Evolutionary conservation across 2,888 invertebrate species (phyloP).

Genomic region (Dicranocentrus wangi): DNA sequence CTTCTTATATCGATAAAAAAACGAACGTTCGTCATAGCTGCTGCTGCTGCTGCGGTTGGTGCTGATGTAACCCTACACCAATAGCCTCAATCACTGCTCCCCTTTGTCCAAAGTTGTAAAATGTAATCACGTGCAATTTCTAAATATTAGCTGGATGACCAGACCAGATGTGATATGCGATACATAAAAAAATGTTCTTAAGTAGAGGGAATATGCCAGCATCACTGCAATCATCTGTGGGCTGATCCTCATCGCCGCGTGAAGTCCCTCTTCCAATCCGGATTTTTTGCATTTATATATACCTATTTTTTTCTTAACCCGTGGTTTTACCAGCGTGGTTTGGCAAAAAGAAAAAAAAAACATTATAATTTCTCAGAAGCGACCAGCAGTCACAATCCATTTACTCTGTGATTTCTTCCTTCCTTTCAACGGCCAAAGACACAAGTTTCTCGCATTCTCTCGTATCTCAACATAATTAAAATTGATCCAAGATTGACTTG

Average conservation of each 20-base stretch:
- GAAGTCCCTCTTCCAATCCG: slow-evolving; percentile 30
- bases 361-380: slow-evolving; percentile 36
- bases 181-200: not conserved
- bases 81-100: no score
- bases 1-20: no score
- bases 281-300: not conserved
- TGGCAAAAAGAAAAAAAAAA: not conserved
- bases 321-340: slow-evolving; percentile 30
- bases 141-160: slow-evolving; percentile 41
- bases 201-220: not conserved
- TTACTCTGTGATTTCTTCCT: slow-evolving; percentile 26
- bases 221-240: slow-evolving; percentile 10
- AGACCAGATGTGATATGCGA: no score
- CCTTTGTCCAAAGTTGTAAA: no score
- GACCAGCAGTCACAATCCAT: slow-evolving; percentile 38
- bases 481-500: slow-evolving; percentile 49
- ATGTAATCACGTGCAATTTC: slow-evolving; percentile 41
- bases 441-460: no score
- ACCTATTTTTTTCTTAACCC: slow-evolving; percentile 2
- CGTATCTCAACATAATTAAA: slow-evolving; percentile 61
- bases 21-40: no score
- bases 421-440: not conserved
- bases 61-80: not conserved
- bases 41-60: no score
- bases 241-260: slow-evolving; percentile 23